phyloP scores from a whole-genome alignment of 2,797 vertebrate species.

The Stomatorhinus walkeri region DNA sequence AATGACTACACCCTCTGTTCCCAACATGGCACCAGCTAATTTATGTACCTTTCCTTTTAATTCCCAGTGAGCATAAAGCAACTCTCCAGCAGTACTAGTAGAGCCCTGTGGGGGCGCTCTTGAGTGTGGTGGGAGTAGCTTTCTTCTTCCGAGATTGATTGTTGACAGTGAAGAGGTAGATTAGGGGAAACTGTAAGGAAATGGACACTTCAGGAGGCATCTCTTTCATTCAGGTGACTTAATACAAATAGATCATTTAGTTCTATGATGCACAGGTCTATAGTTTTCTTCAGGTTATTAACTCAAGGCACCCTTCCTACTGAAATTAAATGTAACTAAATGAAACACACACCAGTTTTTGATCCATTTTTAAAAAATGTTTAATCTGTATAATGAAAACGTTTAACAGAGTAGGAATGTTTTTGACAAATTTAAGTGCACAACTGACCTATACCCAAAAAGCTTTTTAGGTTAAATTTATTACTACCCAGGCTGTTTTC shows the following conservation, averaged over 20 bases:
- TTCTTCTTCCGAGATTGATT: neutral
- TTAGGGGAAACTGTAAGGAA: neutral
- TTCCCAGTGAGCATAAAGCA: neutral
- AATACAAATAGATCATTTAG: neutral
- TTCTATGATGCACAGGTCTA: neutral
- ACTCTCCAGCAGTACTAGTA: neutral
- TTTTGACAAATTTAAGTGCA: neutral
- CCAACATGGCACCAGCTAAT: neutral
- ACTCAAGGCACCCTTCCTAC: neutral
- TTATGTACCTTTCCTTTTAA: neutral
- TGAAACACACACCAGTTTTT: neutral
- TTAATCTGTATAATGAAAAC: conserved; percentile 5
- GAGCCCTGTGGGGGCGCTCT: neutral
- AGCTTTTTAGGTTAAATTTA: neutral
- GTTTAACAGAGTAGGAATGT: neutral
- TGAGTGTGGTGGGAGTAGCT: neutral
- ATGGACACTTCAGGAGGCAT: neutral
- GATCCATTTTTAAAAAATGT: neutral
- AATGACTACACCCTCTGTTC: neutral
- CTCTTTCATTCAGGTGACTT: neutral
- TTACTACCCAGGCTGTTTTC: neutral
- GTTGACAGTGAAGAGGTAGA: neutral
- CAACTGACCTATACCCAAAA: neutral
- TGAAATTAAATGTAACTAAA: neutral
- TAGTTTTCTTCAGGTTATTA: neutral